Percentiles rank a stretch among this genome's conserved stretches.
These are phyloP conservation scores for Lycocorax pyrrhopterus DNA, from an alignment of 2,113 vertebrate species.

Conservation along the genomic window DNA sequence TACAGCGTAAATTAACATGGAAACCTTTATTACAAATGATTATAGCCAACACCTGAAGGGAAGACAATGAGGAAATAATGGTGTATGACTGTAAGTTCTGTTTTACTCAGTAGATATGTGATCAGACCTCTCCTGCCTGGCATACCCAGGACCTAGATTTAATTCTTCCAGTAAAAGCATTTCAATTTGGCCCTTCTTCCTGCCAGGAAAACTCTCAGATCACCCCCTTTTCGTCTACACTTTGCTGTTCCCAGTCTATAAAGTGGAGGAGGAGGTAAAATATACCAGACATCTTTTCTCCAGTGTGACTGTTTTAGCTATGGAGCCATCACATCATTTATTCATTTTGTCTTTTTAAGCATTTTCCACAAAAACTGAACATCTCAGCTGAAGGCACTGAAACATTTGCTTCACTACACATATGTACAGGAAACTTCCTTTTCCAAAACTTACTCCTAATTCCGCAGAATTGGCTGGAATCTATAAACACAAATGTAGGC, in stretches of 20 bases:
- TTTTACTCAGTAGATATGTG: not conserved
- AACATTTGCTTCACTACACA: not conserved
- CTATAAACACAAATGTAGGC: not conserved
- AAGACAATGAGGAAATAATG: not conserved
- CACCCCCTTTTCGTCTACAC: not conserved
- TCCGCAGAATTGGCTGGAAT: not conserved
- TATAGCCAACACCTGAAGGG: not conserved
- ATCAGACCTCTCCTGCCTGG: not conserved
- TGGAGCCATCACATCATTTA: not conserved
- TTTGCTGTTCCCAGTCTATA: not conserved
- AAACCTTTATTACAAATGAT: not conserved
- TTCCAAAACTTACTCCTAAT: not conserved
- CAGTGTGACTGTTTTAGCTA: not conserved
- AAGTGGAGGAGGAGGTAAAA: not conserved
- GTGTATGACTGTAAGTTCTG: not conserved
- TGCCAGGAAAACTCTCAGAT: not conserved
- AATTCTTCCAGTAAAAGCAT: not conserved
- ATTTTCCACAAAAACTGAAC: not conserved
- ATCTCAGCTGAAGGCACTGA: not conserved
- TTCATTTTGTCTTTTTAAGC: not conserved
- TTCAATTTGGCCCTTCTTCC: not conserved
- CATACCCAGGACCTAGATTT: not conserved
- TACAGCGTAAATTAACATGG: not conserved
- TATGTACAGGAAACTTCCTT: not conserved
- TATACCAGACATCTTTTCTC: not conserved